phyloP scores from a whole-genome alignment of 1,140 invertebrate species.

The Drosophila prosaltans region DNA sequence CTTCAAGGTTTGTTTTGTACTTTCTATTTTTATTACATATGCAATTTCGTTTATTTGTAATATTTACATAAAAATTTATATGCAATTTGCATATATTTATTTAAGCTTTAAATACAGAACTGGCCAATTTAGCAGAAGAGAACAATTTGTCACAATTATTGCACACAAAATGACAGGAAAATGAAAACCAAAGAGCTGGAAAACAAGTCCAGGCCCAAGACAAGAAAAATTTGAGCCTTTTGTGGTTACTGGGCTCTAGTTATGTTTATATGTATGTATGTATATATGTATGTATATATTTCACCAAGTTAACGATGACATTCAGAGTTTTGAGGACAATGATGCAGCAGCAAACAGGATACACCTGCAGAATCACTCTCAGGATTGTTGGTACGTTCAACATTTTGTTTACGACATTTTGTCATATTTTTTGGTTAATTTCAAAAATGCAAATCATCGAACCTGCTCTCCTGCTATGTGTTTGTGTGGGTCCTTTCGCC shows the following conservation, averaged over 20 bases:
- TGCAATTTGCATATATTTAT: slow-evolving; percentile 51
- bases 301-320: slow-evolving; percentile 14
- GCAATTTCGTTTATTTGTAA: slow-evolving; percentile 47
- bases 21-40: background rate
- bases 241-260: slow-evolving; percentile 26
- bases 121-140: slow-evolving; percentile 45
- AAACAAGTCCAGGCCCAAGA: slow-evolving; percentile 57
- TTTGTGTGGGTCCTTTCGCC: slow-evolving; percentile 28
- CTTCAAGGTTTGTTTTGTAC: background rate
- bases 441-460: slow-evolving; percentile 77
- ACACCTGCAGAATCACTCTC: slow-evolving; percentile 18
- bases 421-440: slow-evolving; percentile 81
- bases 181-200: slow-evolving; percentile 72
- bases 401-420: slow-evolving; percentile 44
- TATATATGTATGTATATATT: slow-evolving; percentile 28
- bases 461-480: background rate
- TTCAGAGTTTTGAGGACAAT: slow-evolving; percentile 46
- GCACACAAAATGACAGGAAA: slow-evolving; percentile 70
- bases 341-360: slow-evolving; percentile 63
- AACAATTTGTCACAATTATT: slow-evolving; percentile 79
- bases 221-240: slow-evolving; percentile 10
- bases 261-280: background rate
- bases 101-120: slow-evolving; percentile 33
- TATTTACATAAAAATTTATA: slow-evolving; percentile 47
- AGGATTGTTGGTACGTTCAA: background rate